These are phyloP conservation scores for Penaeus monodon DNA, from an alignment of 2,888 invertebrate species.

Conservation along the genomic window DNA sequence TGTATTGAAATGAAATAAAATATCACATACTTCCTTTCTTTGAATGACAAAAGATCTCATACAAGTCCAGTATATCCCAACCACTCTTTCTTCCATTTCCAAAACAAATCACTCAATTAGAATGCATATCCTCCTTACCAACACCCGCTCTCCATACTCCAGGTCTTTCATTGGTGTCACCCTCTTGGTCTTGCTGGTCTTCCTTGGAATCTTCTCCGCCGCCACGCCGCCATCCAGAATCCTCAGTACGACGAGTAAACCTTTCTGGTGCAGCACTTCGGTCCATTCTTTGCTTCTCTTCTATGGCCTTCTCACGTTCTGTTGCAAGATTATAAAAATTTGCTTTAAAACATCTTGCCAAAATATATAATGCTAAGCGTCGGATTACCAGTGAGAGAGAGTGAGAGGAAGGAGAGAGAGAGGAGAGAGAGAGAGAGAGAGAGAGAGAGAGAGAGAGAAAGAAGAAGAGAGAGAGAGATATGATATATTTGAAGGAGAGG, in stretches of 20 bases:
- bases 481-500: too few species aligned
- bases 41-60: too few species aligned
- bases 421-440: too few species aligned
- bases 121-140: conserved; percentile 38
- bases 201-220: conserved; percentile 24
- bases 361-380: too few species aligned
- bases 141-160: conserved; percentile 56
- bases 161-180: conserved; percentile 47
- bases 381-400: too few species aligned
- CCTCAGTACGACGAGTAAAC: neutral
- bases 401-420: too few species aligned
- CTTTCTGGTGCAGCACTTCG: neutral
- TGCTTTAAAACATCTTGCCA: conserved; percentile 6
- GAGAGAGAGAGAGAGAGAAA: too few species aligned
- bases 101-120: neutral
- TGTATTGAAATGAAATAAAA: too few species aligned
- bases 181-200: neutral
- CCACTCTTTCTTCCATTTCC: too few species aligned
- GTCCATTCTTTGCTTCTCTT: conserved; percentile 49
- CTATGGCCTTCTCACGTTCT: conserved; percentile 49
- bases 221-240: conserved; percentile 39
- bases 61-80: too few species aligned
- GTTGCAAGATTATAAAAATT: neutral
- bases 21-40: too few species aligned
- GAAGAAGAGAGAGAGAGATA: too few species aligned